Evolutionary conservation across 2,113 vertebrate species (phyloP).

Genomic region (Bufo gargarizans): DNA sequence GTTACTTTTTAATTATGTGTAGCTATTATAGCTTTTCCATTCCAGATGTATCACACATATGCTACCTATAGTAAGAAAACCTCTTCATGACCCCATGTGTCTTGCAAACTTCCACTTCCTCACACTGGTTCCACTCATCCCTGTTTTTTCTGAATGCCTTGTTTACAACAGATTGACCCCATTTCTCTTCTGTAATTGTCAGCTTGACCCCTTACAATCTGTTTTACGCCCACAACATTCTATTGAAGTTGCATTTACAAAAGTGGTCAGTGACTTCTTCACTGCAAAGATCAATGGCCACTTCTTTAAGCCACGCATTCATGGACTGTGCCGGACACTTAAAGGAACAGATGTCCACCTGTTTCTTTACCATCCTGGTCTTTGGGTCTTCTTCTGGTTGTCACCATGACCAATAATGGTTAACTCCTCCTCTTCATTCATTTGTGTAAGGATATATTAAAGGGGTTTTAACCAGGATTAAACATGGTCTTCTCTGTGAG

Average conservation of each 20-base stretch:
- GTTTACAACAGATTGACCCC: constrained; percentile 37
- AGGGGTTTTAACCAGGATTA: neutral
- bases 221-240: constrained; percentile 39
- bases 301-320: neutral
- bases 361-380: neutral
- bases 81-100: constrained; percentile 25
- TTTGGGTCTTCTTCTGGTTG: neutral
- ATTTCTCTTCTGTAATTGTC: constrained; percentile 10
- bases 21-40: neutral
- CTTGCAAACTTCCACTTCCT: constrained; percentile 40
- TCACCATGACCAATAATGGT: neutral
- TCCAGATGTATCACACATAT: neutral
- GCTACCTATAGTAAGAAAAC: constrained; percentile 7
- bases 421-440: neutral
- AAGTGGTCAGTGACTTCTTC: constrained; percentile 17
- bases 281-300: constrained; percentile 6
- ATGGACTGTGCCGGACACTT: neutral
- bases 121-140: constrained; percentile 18
- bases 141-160: constrained; percentile 3
- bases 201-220: constrained; percentile 35
- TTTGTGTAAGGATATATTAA: neutral
- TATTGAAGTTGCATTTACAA: constrained; percentile 27
- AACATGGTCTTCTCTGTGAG: too few species aligned
- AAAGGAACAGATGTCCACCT: neutral
- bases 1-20: neutral